phyloP scores from a whole-genome alignment of 2,888 invertebrate genomes.

The Branchellion lobata region DNA sequence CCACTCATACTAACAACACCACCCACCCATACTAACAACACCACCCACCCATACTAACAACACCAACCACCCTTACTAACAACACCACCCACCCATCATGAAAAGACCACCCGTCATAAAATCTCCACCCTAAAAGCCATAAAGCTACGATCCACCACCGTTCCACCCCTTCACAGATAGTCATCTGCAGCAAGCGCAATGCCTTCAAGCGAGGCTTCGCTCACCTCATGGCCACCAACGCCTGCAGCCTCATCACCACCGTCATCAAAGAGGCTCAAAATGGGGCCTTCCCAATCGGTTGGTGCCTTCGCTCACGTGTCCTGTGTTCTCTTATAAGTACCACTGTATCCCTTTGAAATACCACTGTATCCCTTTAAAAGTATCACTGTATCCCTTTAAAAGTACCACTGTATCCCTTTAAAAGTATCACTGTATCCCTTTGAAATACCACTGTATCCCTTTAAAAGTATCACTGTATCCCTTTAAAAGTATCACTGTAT shows the following conservation, averaged over 20 bases:
- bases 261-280: conserved; percentile 80
- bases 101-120: neutral
- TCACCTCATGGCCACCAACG: conserved; percentile 95
- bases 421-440: too few relatives aligned
- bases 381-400: too few relatives aligned
- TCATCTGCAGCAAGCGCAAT: conserved; percentile 95
- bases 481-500: too few relatives aligned
- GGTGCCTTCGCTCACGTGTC: neutral
- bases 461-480: too few relatives aligned
- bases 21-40: neutral
- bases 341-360: too few relatives aligned
- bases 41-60: neutral
- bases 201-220: conserved; percentile 93
- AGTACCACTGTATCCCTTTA: too few relatives aligned
- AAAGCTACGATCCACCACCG: neutral
- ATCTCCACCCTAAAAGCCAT: neutral
- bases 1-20: neutral
- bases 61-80: neutral
- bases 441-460: too few relatives aligned
- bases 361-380: too few relatives aligned
- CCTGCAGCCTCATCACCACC: conserved; percentile 94
- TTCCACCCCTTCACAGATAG: conserved; percentile 70
- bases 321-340: neutral
- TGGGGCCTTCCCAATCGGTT: neutral
- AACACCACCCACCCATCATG: neutral